Percentiles rank a stretch among this genome's conserved stretches.
Evolutionary conservation across 2,113 vertebrate genomes (phyloP).

Genomic region (Macheiramphus alcinus): DNA sequence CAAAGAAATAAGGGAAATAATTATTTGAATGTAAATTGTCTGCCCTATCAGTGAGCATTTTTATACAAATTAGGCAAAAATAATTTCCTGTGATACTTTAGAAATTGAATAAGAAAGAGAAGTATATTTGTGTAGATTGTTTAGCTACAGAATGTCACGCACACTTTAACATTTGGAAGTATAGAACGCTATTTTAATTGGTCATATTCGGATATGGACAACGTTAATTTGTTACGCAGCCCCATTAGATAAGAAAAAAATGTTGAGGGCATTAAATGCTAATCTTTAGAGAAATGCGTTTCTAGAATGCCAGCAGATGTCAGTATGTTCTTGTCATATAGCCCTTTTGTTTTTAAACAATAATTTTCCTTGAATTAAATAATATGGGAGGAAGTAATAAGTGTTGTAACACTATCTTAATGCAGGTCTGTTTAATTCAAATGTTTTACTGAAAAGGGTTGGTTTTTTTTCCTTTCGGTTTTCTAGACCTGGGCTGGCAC

Average conservation of each 20-base stretch:
- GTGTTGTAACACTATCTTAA: neutral
- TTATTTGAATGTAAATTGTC: neutral
- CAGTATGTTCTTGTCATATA: slow-evolving; percentile 68
- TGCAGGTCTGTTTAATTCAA: neutral
- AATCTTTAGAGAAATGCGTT: neutral
- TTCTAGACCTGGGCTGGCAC: neutral
- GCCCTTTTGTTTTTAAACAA: slow-evolving; percentile 12
- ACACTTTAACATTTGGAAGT: neutral
- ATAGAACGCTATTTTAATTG: neutral
- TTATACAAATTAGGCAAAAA: neutral
- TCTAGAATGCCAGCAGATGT: slow-evolving; percentile 76
- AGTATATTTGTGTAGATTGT: neutral
- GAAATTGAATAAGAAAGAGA: neutral
- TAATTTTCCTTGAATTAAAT: neutral
- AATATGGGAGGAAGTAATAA: neutral
- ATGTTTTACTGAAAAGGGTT: neutral
- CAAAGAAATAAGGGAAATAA: neutral
- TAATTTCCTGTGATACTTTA: neutral
- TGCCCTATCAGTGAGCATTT: neutral
- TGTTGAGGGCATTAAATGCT: neutral
- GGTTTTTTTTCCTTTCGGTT: neutral
- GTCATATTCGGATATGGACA: neutral
- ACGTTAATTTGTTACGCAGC: neutral
- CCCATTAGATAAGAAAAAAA: neutral
- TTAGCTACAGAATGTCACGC: neutral